Conservation (phyloP, 2,888 invertebrate genomes). For the Lasioglossum lativentre region DNA sequence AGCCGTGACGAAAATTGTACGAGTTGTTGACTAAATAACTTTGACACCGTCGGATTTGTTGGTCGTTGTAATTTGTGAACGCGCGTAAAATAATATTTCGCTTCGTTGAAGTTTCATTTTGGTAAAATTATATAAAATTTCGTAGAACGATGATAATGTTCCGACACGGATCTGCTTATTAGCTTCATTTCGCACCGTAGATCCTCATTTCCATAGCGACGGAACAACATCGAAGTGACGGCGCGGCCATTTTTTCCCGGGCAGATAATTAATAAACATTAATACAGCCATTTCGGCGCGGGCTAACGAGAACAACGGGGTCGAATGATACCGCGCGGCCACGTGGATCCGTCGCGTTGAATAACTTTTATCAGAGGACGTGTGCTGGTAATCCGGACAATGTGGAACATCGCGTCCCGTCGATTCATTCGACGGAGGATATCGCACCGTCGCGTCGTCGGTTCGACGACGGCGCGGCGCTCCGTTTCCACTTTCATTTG, state of each 20-base stretch:
- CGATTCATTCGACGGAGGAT: not conserved
- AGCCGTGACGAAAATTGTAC: too few relatives aligned
- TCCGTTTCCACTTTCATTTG: slow-evolving; percentile 15
- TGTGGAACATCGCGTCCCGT: not conserved
- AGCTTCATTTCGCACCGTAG: not conserved
- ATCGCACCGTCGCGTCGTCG: not conserved
- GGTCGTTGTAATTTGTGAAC: not conserved
- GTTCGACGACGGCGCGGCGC: not conserved
- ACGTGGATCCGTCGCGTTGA: not conserved
- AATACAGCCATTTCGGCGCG: not conserved
- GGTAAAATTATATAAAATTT: not conserved
- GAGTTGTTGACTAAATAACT: too few relatives aligned
- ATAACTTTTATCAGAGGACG: not conserved
- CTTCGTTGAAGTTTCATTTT: not conserved
- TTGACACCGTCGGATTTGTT: too few relatives aligned
- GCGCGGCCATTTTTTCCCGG: not conserved
- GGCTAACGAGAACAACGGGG: not conserved
- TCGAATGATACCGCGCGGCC: not conserved
- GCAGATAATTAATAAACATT: not conserved
- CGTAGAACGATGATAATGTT: not conserved
- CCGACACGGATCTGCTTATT: not conserved
- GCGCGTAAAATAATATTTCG: not conserved
- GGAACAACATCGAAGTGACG: not conserved
- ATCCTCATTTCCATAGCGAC: not conserved
- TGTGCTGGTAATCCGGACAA: not conserved